Percentiles rank a stretch among this genome's conserved stretches.
Evolutionary conservation across 2,888 invertebrate genomes (phyloP).

Genomic region (Epistrophe eligans): DNA sequence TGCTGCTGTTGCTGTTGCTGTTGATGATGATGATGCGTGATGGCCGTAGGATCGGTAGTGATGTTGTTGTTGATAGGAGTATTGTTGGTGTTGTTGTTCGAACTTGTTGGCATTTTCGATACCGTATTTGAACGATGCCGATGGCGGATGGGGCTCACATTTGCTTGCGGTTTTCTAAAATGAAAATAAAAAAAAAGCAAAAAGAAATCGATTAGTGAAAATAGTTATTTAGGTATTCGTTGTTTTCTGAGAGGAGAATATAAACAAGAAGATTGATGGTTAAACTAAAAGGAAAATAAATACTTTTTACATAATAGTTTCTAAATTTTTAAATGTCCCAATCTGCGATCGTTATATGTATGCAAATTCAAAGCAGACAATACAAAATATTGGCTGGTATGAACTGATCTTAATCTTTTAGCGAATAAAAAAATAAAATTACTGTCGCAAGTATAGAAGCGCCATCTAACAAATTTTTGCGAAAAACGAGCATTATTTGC

Average conservation of each 20-base stretch:
- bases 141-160: slow-evolving; percentile 83
- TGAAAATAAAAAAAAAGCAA: slow-evolving; percentile 40
- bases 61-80: slow-evolving; percentile 79
- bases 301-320: no score
- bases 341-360: no score
- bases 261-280: not conserved
- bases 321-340: no score
- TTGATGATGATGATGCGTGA: slow-evolving; percentile 63
- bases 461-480: no score
- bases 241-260: not conserved
- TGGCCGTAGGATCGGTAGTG: slow-evolving; percentile 64
- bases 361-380: no score
- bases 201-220: not conserved
- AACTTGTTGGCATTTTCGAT: slow-evolving; percentile 83
- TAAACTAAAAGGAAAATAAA: not conserved
- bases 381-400: no score
- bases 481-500: no score
- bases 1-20: slow-evolving; percentile 77
- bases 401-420: no score
- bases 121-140: slow-evolving; percentile 84
- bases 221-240: not conserved
- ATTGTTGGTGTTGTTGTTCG: slow-evolving; percentile 81
- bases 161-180: slow-evolving; percentile 86
- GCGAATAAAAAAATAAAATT: no score
- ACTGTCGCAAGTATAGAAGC: no score